Conservation (phyloP, 2,888 invertebrate species). For the Teleiodes luculella region DNA sequence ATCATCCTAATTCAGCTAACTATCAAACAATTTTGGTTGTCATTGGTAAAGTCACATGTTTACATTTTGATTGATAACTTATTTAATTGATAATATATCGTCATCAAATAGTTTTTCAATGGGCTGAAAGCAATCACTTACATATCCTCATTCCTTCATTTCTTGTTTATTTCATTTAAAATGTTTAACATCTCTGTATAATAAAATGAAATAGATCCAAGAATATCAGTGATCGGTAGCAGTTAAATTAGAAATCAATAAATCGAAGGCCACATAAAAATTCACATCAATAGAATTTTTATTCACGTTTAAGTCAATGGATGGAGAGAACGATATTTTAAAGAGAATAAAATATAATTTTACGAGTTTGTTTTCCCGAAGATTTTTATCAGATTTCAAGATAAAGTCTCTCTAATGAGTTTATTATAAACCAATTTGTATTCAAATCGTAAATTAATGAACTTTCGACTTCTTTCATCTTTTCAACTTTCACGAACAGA, state of each 20-base stretch:
- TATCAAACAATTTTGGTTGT: too few relatives aligned
- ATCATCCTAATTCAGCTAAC: too few relatives aligned
- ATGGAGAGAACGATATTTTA: neutral
- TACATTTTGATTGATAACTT: too few relatives aligned
- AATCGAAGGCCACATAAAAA: conserved; percentile 13
- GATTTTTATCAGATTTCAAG: neutral
- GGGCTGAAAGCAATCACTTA: too few relatives aligned
- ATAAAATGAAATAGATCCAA: conserved; percentile 35
- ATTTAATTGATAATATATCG: too few relatives aligned
- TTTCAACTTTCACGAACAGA: neutral
- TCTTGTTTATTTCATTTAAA: neutral
- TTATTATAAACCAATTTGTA: neutral
- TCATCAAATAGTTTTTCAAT: too few relatives aligned
- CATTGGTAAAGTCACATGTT: too few relatives aligned
- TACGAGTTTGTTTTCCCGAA: conserved; percentile 12
- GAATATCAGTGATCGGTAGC: conserved; percentile 17
- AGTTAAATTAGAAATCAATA: conserved; percentile 25
- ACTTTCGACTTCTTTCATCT: neutral
- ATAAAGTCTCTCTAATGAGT: conserved; percentile 1
- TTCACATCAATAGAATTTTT: conserved; percentile 13
- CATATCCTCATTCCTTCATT: too few relatives aligned
- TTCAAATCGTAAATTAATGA: neutral
- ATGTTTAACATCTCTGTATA: neutral
- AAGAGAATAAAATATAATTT: neutral
- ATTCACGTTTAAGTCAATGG: conserved; percentile 12